phyloP scores from a whole-genome alignment of 2,113 vertebrate genomes.

The Podarcis cretensis region DNA sequence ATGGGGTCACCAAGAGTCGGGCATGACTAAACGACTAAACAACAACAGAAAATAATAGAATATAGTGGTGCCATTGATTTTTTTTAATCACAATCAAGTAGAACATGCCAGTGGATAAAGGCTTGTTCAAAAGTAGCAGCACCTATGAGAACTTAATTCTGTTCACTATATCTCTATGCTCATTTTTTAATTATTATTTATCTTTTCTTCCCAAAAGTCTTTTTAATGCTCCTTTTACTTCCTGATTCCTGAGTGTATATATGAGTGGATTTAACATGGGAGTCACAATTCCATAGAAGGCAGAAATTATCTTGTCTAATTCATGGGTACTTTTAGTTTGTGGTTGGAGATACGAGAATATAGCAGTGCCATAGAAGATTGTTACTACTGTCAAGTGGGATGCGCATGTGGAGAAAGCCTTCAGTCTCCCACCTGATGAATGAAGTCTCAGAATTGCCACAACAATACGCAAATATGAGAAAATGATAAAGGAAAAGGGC shows the following conservation, averaged over 20 bases:
- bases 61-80: too few species aligned
- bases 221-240: constrained; percentile 47
- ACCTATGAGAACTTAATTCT: neutral
- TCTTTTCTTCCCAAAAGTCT: constrained; percentile 5
- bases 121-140: too few species aligned
- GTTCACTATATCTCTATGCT: too few species aligned
- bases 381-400: constrained; percentile 60
- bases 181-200: too few species aligned
- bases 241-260: constrained; percentile 65
- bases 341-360: constrained; percentile 52
- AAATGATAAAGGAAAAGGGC: constrained; percentile 40
- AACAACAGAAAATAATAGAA: too few species aligned
- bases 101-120: too few species aligned
- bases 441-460: constrained; percentile 36
- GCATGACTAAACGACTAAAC: too few species aligned
- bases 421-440: constrained; percentile 33
- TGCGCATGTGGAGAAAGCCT: constrained; percentile 61
- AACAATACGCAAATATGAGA: constrained; percentile 51
- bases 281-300: constrained; percentile 52
- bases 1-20: too few species aligned
- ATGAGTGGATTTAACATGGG: constrained; percentile 59
- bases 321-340: constrained; percentile 32
- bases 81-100: too few species aligned
- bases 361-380: constrained; percentile 56
- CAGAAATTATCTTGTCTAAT: constrained; percentile 34